These are phyloP conservation scores for Lasioglossum albipes DNA, from an alignment of 1,140 invertebrate species.

Conservation along the genomic window DNA sequence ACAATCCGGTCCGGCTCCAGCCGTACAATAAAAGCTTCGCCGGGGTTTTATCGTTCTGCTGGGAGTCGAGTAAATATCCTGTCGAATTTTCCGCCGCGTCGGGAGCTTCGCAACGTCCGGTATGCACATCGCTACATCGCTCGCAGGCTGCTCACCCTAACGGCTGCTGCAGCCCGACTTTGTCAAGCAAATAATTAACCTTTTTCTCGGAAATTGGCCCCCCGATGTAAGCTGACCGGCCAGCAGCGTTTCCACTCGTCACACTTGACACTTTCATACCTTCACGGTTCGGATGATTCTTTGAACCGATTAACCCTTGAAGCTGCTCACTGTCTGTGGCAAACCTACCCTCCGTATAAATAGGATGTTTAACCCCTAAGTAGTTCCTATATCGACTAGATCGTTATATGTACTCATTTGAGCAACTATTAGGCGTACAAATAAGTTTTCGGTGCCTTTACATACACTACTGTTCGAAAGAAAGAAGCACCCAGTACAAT, in stretches of 20 bases:
- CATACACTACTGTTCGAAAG: too few relatives aligned
- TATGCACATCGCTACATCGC: neutral
- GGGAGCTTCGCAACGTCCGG: too few relatives aligned
- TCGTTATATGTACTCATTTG: neutral
- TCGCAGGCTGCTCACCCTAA: neutral
- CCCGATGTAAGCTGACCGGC: neutral
- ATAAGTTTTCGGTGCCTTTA: too few relatives aligned
- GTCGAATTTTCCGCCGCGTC: neutral
- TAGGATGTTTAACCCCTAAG: neutral
- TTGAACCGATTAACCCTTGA: slow-evolving; percentile 3
- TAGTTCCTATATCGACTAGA: neutral
- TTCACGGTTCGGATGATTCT: neutral
- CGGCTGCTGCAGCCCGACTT: neutral
- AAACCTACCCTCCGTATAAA: neutral
- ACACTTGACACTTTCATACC: neutral
- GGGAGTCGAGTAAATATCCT: neutral
- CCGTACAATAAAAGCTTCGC: neutral
- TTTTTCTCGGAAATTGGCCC: slow-evolving; percentile 3
- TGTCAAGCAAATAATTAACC: slow-evolving; percentile 4
- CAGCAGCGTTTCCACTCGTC: neutral
- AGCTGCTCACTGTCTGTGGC: neutral
- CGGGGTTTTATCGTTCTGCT: neutral
- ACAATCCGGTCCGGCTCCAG: neutral
- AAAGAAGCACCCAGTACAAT: too few relatives aligned
- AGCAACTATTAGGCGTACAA: neutral